Evolutionary conservation across 2,113 vertebrate genomes (phyloP).

Genomic region (Melierax canorus): DNA sequence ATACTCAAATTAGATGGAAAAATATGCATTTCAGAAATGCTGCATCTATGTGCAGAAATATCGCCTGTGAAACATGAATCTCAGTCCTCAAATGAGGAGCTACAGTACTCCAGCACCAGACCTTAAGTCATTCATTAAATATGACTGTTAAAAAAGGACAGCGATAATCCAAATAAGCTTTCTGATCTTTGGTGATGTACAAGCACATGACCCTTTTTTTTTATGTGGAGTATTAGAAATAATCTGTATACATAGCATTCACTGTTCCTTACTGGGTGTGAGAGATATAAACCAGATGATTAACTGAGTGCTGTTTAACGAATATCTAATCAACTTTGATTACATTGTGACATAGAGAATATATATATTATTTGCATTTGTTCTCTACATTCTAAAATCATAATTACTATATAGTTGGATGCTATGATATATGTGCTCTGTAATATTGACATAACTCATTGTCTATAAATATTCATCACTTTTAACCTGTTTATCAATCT

Average conservation of each 20-base stretch:
- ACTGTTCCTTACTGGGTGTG: neutral
- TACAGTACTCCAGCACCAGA: neutral
- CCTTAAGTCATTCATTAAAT: neutral
- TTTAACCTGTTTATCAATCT: neutral
- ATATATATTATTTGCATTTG: neutral
- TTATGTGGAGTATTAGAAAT: neutral
- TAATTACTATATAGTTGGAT: neutral
- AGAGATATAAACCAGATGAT: neutral
- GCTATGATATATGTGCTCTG: neutral
- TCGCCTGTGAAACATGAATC: neutral
- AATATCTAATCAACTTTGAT: neutral
- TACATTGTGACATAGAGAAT: neutral
- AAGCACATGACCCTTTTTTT: neutral
- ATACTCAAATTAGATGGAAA: neutral
- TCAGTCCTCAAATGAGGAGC: neutral
- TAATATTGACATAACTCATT: neutral
- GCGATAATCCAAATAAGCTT: rapidly evolving
- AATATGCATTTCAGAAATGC: neutral
- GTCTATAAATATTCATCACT: neutral
- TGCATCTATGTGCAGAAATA: neutral
- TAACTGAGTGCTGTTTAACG: neutral
- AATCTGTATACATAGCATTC: neutral
- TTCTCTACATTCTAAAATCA: neutral
- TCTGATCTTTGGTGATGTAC: neutral
- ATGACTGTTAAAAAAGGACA: neutral